phyloP scores from a whole-genome alignment of 2,797 vertebrate genomes.

The Sphaeramia orbicularis region DNA sequence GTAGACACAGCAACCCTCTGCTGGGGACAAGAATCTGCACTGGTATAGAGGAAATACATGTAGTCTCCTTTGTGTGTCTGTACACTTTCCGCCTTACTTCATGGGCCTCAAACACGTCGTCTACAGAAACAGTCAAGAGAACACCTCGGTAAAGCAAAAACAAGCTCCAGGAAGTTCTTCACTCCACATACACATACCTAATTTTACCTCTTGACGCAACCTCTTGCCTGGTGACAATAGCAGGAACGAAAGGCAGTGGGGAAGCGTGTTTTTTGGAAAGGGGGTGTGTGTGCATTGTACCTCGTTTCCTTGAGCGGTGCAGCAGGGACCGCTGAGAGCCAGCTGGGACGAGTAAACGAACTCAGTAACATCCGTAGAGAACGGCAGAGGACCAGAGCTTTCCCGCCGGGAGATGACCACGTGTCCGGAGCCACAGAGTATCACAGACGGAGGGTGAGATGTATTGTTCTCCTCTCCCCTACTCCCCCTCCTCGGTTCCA shows the following conservation, averaged over 20 bases:
- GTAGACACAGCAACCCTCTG: slow-evolving; percentile 30
- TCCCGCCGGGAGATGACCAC: slow-evolving; percentile 64
- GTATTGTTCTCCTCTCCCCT: slow-evolving; percentile 69
- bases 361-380: slow-evolving; percentile 60
- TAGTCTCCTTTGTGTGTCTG: slow-evolving; percentile 39
- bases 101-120: slow-evolving; percentile 21
- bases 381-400: slow-evolving; percentile 61
- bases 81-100: slow-evolving; percentile 44
- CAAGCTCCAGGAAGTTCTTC: slow-evolving; percentile 66
- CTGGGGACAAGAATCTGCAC: slow-evolving; percentile 33
- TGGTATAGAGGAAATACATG: slow-evolving; percentile 24
- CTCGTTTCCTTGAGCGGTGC: slow-evolving; percentile 76
- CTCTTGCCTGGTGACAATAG: slow-evolving; percentile 79
- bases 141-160: slow-evolving; percentile 10
- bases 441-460: slow-evolving; percentile 47
- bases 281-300: slow-evolving; percentile 75
- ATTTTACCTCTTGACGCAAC: slow-evolving; percentile 77
- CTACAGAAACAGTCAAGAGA: slow-evolving; percentile 27
- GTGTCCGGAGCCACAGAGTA: slow-evolving; percentile 50
- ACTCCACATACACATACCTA: slow-evolving; percentile 61
- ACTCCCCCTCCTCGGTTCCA: slow-evolving; percentile 30
- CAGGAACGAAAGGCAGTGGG: slow-evolving; percentile 79
- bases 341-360: slow-evolving; percentile 51
- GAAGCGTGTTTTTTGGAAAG: slow-evolving; percentile 74
- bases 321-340: slow-evolving; percentile 44